Base-by-base conservation (phyloP, 92 coral and sea anemone species). In the Plumapathes pennacea region DNA sequence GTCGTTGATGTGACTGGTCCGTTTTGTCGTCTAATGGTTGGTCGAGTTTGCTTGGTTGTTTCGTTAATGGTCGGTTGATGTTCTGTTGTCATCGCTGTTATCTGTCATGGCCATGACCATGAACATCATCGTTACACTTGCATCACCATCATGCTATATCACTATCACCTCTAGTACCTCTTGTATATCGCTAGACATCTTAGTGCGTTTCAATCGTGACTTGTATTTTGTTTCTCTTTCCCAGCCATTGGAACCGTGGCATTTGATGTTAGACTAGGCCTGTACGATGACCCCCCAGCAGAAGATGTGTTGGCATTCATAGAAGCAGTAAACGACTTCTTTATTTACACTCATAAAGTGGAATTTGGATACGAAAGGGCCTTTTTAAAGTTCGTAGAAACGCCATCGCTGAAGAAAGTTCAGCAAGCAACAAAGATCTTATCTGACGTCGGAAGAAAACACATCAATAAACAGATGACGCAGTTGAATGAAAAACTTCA, bases 231-330 rank as follows among this genome's bases (percentile, higher is more conserved):
- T n/a, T n/a, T 34, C n/a, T 5, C 10, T 10, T 32, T 44, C 33
- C 1, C 70, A 83, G 89, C 80, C 32, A 72, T 76, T 34, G 89
- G 84, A 1, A 30, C 84, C 1, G 24, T 70, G 33, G 81, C 54
- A 1, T 77, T 83, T 29, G 76, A 77, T 28, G 30, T 62, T 39
- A 64, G 84, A 17, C 38, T 83, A 19, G 89, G 84, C 5, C 36
- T 76, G 64, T 83, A 69, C 11, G 50, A 83, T 3, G 66, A 76
- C 21, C 76, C 84, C 20, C 80, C 89, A 10, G 42, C 1, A 4
- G 50, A 63, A 11, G 84, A 70, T 0, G 72, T 76, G 11, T 25
- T 25, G 27, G 24, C 36, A 28, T 70, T 76, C 53, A 83, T 83
- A 27, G 18, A 64, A 32, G 58, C 76, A 10, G 76, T 83, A 0